A percentile compares a stretch with the other conserved stretches of the same genome.
Conservation (phyloP, 2,797 vertebrate species). For the Rhinogobio ventralis region DNA sequence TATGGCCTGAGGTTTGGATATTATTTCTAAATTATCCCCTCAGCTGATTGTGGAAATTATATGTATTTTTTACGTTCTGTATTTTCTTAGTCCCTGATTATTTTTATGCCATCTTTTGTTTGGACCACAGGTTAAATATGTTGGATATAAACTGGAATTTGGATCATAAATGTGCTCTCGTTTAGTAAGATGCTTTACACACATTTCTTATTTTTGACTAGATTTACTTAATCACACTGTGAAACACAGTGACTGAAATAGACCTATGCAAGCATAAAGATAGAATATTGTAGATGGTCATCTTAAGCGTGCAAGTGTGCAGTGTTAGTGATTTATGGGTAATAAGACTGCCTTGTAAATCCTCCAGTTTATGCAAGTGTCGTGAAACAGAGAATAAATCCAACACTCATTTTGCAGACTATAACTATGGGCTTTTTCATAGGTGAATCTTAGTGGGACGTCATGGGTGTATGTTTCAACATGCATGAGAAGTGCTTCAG, state of each 20-base stretch:
- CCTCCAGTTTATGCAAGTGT: constrained; percentile 59
- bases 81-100: background rate
- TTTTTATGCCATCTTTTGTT: constrained; percentile 3
- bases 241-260: background rate
- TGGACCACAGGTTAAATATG: constrained; percentile 28
- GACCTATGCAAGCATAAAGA: background rate
- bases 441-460: background rate
- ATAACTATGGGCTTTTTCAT: background rate
- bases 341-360: constrained; percentile 30
- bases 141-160: constrained; percentile 19
- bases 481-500: constrained; percentile 8
- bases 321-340: constrained; percentile 17
- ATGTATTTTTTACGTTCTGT: constrained; percentile 31
- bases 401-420: constrained; percentile 29
- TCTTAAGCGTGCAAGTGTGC: constrained; percentile 41
- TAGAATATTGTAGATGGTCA: constrained; percentile 37
- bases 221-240: background rate
- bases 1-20: constrained; percentile 48
- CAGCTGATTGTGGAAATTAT: constrained; percentile 42
- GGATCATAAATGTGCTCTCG: background rate
- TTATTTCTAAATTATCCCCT: constrained; percentile 46
- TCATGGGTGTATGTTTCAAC: background rate
- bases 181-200: background rate
- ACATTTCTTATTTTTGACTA: constrained; percentile 5
- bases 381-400: constrained; percentile 59